Conservation (phyloP, 92 coral and sea anemone species). For the Muricea muricata region DNA sequence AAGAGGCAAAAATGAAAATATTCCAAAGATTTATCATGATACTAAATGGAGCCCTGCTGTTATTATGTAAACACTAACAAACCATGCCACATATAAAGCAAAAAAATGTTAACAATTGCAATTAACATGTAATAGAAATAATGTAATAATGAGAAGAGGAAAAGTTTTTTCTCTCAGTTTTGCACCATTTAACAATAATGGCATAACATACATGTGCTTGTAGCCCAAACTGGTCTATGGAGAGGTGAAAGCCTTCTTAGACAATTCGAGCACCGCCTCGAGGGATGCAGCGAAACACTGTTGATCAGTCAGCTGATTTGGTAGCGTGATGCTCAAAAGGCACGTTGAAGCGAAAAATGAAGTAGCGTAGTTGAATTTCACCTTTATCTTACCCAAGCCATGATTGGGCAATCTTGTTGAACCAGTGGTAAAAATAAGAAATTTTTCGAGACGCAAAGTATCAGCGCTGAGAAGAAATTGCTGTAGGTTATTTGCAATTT, state of each 20-base stretch:
- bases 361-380: conserved; percentile 60
- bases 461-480: conserved; percentile 54
- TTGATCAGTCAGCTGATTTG: conserved; percentile 56
- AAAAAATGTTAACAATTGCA: no score
- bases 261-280: conserved; percentile 57
- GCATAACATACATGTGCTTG: not conserved
- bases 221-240: not conserved
- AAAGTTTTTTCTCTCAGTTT: no score
- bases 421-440: conserved; percentile 68
- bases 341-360: conserved; percentile 79
- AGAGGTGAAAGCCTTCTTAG: conserved; percentile 64
- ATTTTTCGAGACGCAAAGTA: conserved; percentile 35
- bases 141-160: no score
- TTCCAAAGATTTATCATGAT: no score
- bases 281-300: conserved; percentile 51
- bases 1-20: no score
- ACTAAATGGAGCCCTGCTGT: no score
- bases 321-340: conserved; percentile 59
- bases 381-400: conserved; percentile 64
- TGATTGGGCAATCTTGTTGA: conserved; percentile 66
- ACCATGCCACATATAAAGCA: no score
- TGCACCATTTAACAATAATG: not conserved
- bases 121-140: no score
- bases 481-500: conserved; percentile 47
- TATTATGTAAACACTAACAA: no score